A percentile compares a stretch with the other conserved stretches of the same genome.
Evolutionary conservation across 2,888 invertebrate genomes (phyloP).

Genomic region (Andrena trimmerana): DNA sequence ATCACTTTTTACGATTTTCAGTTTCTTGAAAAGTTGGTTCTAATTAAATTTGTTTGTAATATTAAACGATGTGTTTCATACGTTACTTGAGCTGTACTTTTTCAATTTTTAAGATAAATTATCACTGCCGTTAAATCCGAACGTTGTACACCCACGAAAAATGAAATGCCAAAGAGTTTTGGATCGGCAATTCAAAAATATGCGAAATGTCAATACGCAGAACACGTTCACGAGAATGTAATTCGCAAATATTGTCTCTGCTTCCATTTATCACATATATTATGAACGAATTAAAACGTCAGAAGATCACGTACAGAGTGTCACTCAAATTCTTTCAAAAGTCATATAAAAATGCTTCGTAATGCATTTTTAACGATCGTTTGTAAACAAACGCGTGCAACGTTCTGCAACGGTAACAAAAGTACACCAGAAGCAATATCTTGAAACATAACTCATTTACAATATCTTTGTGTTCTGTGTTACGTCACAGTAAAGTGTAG

Average conservation of each 20-base stretch:
- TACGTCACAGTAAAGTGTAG: too few species aligned
- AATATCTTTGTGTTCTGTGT: neutral
- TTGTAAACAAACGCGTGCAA: neutral
- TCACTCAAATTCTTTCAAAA: slow-evolving; percentile 16
- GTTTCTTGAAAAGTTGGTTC: too few species aligned
- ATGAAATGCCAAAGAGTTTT: neutral
- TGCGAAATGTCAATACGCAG: neutral
- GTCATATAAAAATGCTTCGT: slow-evolving; percentile 27
- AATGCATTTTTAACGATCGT: neutral
- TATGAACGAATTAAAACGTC: neutral
- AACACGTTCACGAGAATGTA: slow-evolving; percentile 1
- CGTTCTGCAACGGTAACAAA: neutral
- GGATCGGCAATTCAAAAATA: neutral
- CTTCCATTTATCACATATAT: slow-evolving; percentile 24
- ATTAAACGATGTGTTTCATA: neutral
- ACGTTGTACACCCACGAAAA: neutral
- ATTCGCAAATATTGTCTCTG: slow-evolving; percentile 10
- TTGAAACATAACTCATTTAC: neutral
- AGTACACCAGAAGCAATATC: neutral
- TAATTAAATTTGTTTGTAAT: too few species aligned
- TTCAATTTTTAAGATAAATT: neutral
- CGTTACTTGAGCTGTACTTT: neutral
- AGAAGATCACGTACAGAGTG: slow-evolving; percentile 31
- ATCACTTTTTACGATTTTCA: too few species aligned
- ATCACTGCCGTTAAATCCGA: too few species aligned